phyloP scores from a whole-genome alignment of 2,113 vertebrate genomes.

The Platichthys flesus region DNA sequence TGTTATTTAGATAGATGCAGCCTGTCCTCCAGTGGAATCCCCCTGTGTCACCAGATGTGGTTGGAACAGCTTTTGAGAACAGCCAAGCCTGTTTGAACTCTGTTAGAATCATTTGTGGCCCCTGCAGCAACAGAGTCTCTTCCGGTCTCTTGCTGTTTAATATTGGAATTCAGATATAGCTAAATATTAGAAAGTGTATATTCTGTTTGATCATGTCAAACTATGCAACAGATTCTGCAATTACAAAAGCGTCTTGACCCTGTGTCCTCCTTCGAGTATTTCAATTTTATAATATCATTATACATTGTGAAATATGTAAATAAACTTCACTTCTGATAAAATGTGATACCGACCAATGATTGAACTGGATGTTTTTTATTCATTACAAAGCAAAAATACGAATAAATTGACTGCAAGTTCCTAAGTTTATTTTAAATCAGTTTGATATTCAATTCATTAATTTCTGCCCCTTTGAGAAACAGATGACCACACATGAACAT shows the following conservation, averaged over 20 bases:
- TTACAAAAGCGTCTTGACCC: constrained; percentile 7
- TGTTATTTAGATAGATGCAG: not conserved
- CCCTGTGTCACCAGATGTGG: not conserved
- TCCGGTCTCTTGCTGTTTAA: not conserved
- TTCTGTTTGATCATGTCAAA: constrained; percentile 38
- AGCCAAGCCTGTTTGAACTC: not conserved
- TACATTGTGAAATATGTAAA: constrained; percentile 50
- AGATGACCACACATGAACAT: no score
- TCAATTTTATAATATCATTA: not conserved
- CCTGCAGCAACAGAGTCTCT: not conserved
- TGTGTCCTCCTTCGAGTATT: constrained; percentile 3
- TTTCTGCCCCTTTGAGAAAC: no score
- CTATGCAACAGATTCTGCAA: constrained; percentile 69
- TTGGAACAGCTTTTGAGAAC: not conserved
- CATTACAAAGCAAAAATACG: no score
- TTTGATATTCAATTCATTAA: no score
- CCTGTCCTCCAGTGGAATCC: not conserved
- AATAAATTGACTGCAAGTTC: no score
- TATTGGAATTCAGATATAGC: not conserved
- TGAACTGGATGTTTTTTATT: not conserved
- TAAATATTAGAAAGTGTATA: not conserved
- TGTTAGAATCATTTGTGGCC: not conserved
- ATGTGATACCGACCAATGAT: not conserved
- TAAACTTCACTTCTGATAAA: constrained; percentile 55
- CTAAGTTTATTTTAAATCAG: no score